These are phyloP conservation scores for Hippoglossus stenolepis DNA, from an alignment of 2,113 vertebrate species.

Conservation along the genomic window DNA sequence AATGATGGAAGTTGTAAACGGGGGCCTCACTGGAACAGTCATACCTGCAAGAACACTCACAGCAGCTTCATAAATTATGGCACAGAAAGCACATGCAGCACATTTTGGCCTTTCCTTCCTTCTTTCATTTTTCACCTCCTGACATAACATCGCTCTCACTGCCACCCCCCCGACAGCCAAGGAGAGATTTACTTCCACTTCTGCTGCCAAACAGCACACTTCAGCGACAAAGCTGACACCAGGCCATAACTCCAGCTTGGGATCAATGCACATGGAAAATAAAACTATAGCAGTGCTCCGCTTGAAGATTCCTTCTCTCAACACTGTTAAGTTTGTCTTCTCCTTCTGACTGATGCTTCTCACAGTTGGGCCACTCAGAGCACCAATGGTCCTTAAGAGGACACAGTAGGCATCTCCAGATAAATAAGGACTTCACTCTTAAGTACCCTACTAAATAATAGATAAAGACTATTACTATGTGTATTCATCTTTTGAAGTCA, in stretches of 20 bases:
- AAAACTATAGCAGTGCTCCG: neutral
- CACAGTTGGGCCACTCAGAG: constrained; percentile 1
- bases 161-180: neutral
- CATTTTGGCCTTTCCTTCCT: neutral
- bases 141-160: constrained; percentile 26
- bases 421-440: neutral
- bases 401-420: neutral
- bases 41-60: constrained; percentile 18
- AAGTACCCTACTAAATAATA: constrained; percentile 22
- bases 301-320: neutral
- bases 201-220: constrained; percentile 18
- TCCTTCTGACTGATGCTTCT: neutral
- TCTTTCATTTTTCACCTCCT: constrained; percentile 18
- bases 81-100: constrained; percentile 2
- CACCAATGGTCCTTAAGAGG: neutral
- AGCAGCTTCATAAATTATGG: constrained; percentile 24
- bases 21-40: neutral
- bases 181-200: constrained; percentile 24
- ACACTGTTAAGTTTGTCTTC: neutral
- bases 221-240: constrained; percentile 25
- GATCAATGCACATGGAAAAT: neutral
- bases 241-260: neutral
- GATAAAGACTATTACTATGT: neutral
- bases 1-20: constrained; percentile 4
- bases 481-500: constrained; percentile 1